A percentile compares a stretch with the other conserved stretches of the same genome.
Evolutionary conservation across 2,113 vertebrate genomes (phyloP).

Genomic region (Trichechus manatus): DNA sequence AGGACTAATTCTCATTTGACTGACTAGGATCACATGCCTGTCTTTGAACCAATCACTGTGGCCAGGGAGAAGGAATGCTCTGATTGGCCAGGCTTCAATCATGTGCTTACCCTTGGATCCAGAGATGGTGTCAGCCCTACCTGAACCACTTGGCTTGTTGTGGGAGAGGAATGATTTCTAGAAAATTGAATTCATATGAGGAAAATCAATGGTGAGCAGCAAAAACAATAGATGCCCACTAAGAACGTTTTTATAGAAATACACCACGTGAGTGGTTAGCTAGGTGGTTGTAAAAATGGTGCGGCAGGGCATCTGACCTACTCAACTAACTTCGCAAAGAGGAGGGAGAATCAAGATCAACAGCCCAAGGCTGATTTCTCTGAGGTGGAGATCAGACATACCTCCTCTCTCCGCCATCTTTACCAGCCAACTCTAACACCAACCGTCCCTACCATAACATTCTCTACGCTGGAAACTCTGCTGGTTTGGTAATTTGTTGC

Average conservation of each 20-base stretch:
- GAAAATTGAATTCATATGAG: neutral
- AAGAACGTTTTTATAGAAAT: neutral
- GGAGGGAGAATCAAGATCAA: too few relatives aligned
- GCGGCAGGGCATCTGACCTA: too few relatives aligned
- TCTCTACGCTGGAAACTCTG: too few relatives aligned
- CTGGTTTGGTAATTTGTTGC: too few relatives aligned
- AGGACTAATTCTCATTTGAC: neutral
- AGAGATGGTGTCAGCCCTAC: accelerated
- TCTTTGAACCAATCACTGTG: neutral
- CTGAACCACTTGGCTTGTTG: neutral
- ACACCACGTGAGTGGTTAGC: neutral
- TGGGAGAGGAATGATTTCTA: neutral
- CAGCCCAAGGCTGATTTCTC: too few relatives aligned
- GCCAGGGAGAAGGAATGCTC: neutral
- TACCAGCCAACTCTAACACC: too few relatives aligned
- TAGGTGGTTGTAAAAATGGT: neutral
- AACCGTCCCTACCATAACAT: too few relatives aligned
- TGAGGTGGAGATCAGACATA: too few relatives aligned
- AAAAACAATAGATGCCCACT: neutral
- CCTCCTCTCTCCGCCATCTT: too few relatives aligned
- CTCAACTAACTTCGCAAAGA: too few relatives aligned
- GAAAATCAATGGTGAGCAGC: neutral
- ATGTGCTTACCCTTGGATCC: neutral
- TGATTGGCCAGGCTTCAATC: neutral
- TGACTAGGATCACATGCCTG: neutral